Percentiles rank a stretch among this genome's conserved stretches.
These are phyloP conservation scores for Aricia agestis DNA, from an alignment of 1,140 invertebrate genomes.

Conservation along the genomic window DNA sequence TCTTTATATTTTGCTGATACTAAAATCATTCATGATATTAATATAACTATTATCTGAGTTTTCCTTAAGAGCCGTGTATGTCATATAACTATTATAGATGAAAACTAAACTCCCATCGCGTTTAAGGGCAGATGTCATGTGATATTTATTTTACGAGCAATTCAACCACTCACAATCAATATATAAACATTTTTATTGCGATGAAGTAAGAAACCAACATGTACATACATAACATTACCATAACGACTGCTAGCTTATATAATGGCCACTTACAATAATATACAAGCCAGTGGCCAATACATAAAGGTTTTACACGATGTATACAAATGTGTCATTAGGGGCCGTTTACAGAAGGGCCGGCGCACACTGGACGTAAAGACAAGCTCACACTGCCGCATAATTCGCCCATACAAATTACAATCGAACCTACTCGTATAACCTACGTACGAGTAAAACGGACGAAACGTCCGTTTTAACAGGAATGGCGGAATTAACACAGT, in stretches of 20 bases:
- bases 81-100: background rate
- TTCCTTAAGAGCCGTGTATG: too few species aligned
- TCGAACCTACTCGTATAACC: slow-evolving; percentile 33
- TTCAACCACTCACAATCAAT: background rate
- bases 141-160: background rate
- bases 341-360: background rate
- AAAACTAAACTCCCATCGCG: background rate
- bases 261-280: slow-evolving; percentile 10
- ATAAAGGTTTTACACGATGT: background rate
- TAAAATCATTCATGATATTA: too few species aligned
- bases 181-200: slow-evolving; percentile 25
- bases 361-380: background rate
- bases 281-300: slow-evolving; percentile 5
- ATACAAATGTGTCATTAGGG: slow-evolving; percentile 13
- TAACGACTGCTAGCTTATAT: background rate
- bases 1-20: too few species aligned
- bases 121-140: background rate
- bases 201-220: background rate
- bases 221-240: background rate
- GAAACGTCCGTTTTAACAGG: too few species aligned
- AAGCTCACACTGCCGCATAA: slow-evolving; percentile 38
- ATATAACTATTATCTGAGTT: too few species aligned
- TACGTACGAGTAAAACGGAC: too few species aligned
- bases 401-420: slow-evolving; percentile 60
- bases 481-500: too few species aligned